phyloP scores from a whole-genome alignment of 2,113 vertebrate genomes.

The Aegithalos caudatus region DNA sequence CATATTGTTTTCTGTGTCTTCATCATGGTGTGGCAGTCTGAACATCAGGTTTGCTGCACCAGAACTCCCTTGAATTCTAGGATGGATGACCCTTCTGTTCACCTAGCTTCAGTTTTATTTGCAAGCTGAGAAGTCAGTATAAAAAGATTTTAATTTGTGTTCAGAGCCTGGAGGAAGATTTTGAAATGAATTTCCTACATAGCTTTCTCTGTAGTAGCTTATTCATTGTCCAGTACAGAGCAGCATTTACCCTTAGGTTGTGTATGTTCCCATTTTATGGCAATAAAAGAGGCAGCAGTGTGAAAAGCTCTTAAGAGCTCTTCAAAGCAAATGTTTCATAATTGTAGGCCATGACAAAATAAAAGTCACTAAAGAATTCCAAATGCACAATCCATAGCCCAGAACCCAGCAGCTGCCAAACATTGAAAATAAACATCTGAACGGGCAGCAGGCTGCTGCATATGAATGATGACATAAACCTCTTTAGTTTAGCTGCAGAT shows the following conservation, averaged over 20 bases:
- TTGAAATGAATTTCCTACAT: neutral
- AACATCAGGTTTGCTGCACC: neutral
- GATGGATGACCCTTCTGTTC: neutral
- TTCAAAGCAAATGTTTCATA: conserved; percentile 20
- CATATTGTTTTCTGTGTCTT: neutral
- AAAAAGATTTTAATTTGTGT: neutral
- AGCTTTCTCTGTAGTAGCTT: neutral
- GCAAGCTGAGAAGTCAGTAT: neutral
- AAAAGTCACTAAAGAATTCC: neutral
- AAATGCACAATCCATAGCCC: neutral
- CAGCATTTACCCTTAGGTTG: conserved; percentile 22
- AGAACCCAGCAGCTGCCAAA: neutral
- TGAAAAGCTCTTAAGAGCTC: neutral
- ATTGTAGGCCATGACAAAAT: conserved; percentile 5
- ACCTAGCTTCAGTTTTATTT: neutral
- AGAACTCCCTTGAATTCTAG: neutral
- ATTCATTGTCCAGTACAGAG: neutral
- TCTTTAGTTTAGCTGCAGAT: neutral
- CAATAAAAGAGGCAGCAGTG: neutral
- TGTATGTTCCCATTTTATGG: neutral
- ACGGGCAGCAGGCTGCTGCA: neutral
- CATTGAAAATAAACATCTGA: neutral
- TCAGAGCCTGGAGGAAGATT: neutral
- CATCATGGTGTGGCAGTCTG: neutral
- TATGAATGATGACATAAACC: neutral